phyloP scores from a whole-genome alignment of 2,888 invertebrate genomes.

The Morpho helenor region DNA sequence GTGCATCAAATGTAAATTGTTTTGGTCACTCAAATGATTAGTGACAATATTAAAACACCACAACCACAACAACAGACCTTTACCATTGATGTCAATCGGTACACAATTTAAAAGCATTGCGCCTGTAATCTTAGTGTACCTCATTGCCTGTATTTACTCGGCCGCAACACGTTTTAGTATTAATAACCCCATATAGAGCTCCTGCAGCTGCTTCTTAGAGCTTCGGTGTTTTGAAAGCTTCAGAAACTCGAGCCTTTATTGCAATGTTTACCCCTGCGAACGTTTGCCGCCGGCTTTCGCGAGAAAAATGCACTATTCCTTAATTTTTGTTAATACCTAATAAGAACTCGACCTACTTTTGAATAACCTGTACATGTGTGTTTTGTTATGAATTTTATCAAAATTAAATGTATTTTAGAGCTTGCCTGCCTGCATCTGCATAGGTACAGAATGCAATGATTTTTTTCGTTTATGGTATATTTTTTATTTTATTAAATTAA shows the following conservation, averaged over 20 bases:
- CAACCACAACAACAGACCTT: too few relatives aligned
- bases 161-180: slow-evolving; percentile 62
- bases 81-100: not conserved
- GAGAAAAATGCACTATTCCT: slow-evolving; percentile 45
- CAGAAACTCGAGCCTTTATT: slow-evolving; percentile 58
- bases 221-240: slow-evolving; percentile 34
- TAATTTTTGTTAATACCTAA: slow-evolving; percentile 13
- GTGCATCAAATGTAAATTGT: too few relatives aligned
- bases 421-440: too few relatives aligned
- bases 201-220: slow-evolving; percentile 44
- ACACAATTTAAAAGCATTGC: slow-evolving; percentile 8
- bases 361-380: not conserved
- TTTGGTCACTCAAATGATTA: too few relatives aligned
- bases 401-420: too few relatives aligned
- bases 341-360: slow-evolving; percentile 3
- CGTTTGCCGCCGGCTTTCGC: slow-evolving; percentile 37
- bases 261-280: slow-evolving; percentile 62
- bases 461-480: too few relatives aligned
- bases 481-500: too few relatives aligned
- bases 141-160: slow-evolving; percentile 52
- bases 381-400: too few relatives aligned
- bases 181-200: slow-evolving; percentile 66
- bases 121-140: not conserved
- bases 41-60: too few relatives aligned
- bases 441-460: too few relatives aligned